These are phyloP conservation scores for Hippocampus zosterae DNA, from an alignment of 2,113 vertebrate species.

Conservation along the genomic window DNA sequence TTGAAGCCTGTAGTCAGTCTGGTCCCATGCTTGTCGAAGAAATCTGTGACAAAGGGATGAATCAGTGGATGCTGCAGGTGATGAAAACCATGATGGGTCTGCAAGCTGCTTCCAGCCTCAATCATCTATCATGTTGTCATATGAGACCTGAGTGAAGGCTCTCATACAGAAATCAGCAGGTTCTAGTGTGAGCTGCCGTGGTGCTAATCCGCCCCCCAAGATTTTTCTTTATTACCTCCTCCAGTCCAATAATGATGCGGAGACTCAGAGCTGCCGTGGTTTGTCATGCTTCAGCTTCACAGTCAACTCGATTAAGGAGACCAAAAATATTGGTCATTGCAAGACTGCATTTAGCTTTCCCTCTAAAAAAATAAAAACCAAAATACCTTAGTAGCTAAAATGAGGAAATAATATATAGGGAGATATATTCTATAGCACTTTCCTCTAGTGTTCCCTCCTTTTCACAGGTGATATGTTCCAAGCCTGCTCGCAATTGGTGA, in stretches of 20 bases:
- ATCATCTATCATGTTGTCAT: constrained; percentile 60
- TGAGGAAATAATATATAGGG: neutral
- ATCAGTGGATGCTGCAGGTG: constrained; percentile 45
- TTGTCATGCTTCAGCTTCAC: constrained; percentile 58
- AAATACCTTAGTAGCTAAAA: constrained; percentile 24
- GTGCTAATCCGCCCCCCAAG: constrained; percentile 64
- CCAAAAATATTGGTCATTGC: constrained; percentile 57
- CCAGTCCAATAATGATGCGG: constrained; percentile 71
- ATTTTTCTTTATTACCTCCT: constrained; percentile 70
- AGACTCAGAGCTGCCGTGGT: constrained; percentile 61
- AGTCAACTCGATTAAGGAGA: constrained; percentile 57
- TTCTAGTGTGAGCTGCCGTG: constrained; percentile 52
- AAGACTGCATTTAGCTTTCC: constrained; percentile 59
- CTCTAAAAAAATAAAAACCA: constrained; percentile 58
- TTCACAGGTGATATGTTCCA: too few relatives aligned
- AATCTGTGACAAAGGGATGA: constrained; percentile 36
- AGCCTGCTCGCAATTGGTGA: too few relatives aligned
- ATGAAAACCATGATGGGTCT: constrained; percentile 52
- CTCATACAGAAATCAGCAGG: constrained; percentile 49
- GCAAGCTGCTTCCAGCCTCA: constrained; percentile 39
- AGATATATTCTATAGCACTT: neutral
- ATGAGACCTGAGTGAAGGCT: constrained; percentile 54
- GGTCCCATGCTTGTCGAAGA: constrained; percentile 15
- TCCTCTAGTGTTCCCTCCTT: neutral
- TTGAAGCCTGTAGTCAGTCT: constrained; percentile 35